Percentiles rank a stretch among this genome's conserved stretches.
phyloP scores from a whole-genome alignment of 2,888 invertebrate genomes.

The Athalia rosae region DNA sequence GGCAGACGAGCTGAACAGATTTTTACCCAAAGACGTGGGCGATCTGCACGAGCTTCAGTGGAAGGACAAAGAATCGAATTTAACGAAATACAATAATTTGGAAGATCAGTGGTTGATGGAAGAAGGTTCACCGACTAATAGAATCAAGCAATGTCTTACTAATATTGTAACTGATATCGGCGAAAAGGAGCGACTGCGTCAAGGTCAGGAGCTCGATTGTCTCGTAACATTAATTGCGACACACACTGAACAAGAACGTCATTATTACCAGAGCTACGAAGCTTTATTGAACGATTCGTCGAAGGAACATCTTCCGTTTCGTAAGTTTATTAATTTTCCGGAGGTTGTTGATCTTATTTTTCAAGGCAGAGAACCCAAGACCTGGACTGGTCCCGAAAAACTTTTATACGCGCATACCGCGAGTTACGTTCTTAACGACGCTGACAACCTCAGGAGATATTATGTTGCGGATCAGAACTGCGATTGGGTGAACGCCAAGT shows the following conservation, averaged over 20 bases:
- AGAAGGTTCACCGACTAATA: constrained; percentile 11
- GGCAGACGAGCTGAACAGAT: constrained; percentile 15
- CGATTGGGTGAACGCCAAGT: constrained; percentile 25
- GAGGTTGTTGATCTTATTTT: constrained; percentile 23
- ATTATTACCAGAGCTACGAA: constrained; percentile 11
- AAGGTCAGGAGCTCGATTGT: constrained; percentile 10
- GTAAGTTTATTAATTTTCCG: constrained; percentile 24
- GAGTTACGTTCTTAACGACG: constrained; percentile 19
- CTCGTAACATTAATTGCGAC: neutral
- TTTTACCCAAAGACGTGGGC: constrained; percentile 1
- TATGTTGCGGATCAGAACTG: constrained; percentile 15
- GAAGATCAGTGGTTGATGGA: constrained; percentile 33
- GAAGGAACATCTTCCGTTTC: constrained; percentile 30
- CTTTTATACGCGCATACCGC: constrained; percentile 15
- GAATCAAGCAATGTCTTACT: neutral
- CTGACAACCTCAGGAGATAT: neutral
- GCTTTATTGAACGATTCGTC: constrained; percentile 1
- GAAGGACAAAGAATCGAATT: constrained; percentile 14
- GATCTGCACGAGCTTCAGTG: constrained; percentile 1
- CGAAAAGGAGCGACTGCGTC: neutral
- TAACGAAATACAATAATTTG: constrained; percentile 18
- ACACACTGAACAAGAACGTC: neutral
- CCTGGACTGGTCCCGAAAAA: constrained; percentile 6
- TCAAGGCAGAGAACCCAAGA: constrained; percentile 13
- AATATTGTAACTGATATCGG: constrained; percentile 3